Evolutionary conservation across 1,140 invertebrate species (phyloP), one percentile per base, ranked within the genome.

Genomic region (Drosophila ogumai): DNA sequence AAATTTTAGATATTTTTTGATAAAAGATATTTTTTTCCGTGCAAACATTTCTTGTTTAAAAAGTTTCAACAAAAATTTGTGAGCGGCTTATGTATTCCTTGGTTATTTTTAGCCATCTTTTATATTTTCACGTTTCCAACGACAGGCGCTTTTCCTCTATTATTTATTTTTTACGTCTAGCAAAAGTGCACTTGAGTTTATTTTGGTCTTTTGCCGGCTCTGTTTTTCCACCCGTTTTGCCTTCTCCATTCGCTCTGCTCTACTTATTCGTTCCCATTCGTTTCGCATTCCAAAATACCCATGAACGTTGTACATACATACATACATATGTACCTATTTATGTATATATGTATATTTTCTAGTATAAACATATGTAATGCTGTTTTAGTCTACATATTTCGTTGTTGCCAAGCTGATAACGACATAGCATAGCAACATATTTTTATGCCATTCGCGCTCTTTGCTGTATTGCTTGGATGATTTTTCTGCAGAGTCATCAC

Each of bases 201-300:
- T 86, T 86, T 86, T 72, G 68, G 79, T 82, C 49, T 75, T 31
- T 73, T 43, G 25, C 75, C 80, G 75, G 68, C 59, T 69, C 49
- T 38, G 49, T 49, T 60, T 40, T 67, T 31, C 54, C 25, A 25
- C 46, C 54, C 56, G 36, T 67, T 71, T 52, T 75, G n/a, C 52
- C 38, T 61, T 80, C 50, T 64, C 74, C 44, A 66, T 67, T 50
- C 59, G 59, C 56, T 47, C 36, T 81, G 81, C 58, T 55, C 68
- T 57, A 81, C 58, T 69, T 75, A 72, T 41, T 38, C 50, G 68
- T 47, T 75, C 69, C 25, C 69, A 36, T 54, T 54, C 13, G 55
- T 67, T 87, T 79, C 61, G 68, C 68, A 81, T 87, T 87, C 69
- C 84, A 56, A 86, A 82, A 82, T 57, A 56, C 61, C n/a, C 43